phyloP scores from a whole-genome alignment of 2,113 vertebrate species.

The Aleadryas rufinucha region DNA sequence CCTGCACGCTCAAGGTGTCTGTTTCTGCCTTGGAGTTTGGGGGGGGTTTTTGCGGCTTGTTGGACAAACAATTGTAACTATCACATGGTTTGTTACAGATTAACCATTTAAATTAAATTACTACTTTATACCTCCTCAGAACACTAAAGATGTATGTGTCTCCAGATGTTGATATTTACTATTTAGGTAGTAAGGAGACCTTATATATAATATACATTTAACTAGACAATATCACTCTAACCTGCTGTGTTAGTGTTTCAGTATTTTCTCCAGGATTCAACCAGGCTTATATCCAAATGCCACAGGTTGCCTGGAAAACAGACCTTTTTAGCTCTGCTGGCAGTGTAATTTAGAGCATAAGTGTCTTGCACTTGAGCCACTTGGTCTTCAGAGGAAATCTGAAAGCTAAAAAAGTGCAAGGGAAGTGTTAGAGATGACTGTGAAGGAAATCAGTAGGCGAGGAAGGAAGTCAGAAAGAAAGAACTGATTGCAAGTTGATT shows the following conservation, averaged over 20 bases:
- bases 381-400: constrained; percentile 1
- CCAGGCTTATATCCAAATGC: neutral
- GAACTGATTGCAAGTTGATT: neutral
- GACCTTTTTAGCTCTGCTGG: neutral
- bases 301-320: neutral
- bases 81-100: neutral
- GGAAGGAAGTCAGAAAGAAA: constrained; percentile 9
- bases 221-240: neutral
- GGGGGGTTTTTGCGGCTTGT: neutral
- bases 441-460: neutral
- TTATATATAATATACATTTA: neutral
- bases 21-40: neutral
- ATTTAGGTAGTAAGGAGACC: neutral
- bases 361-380: neutral
- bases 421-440: constrained; percentile 10
- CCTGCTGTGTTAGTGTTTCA: neutral
- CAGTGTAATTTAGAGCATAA: neutral
- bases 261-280: neutral
- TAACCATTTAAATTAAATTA: neutral
- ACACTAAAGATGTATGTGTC: neutral
- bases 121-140: neutral
- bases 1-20: neutral
- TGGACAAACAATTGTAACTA: neutral
- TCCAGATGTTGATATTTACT: neutral
- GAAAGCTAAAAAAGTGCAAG: constrained; percentile 15